phyloP scores from a whole-genome alignment of 2,888 invertebrate species.

The Metopia argyrocephala region DNA sequence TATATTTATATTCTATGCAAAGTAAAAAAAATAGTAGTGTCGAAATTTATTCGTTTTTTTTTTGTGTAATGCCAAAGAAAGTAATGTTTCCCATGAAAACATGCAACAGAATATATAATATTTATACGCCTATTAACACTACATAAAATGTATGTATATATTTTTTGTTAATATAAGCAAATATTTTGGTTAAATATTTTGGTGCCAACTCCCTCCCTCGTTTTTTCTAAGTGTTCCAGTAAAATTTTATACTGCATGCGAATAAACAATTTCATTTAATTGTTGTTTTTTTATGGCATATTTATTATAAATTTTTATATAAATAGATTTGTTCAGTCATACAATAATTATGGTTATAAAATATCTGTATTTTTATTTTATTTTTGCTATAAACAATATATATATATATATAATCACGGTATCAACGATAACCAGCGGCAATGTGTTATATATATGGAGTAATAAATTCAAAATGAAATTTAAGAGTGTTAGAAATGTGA shows the following conservation, averaged over 20 bases:
- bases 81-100: background rate
- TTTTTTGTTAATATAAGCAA: background rate
- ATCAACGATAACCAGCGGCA: background rate
- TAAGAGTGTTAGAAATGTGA: background rate
- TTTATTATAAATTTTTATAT: background rate
- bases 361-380: background rate
- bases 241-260: background rate
- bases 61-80: background rate
- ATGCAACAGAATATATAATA: background rate
- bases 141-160: background rate
- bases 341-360: background rate
- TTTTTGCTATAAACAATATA: background rate
- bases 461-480: background rate
- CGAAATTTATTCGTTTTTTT: background rate
- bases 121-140: slow-evolving; percentile 21
- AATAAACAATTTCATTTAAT: background rate
- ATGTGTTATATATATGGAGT: background rate
- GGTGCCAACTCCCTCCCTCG: background rate
- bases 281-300: background rate
- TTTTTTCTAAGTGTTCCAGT: background rate
- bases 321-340: background rate
- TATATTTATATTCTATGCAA: no score
- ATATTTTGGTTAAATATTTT: background rate
- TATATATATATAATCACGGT: background rate
- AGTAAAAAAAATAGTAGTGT: no score